Percentiles rank a stretch among this genome's conserved stretches.
Evolutionary conservation across 2,113 vertebrate species (phyloP).

Genomic region (Megatriorchis doriae): DNA sequence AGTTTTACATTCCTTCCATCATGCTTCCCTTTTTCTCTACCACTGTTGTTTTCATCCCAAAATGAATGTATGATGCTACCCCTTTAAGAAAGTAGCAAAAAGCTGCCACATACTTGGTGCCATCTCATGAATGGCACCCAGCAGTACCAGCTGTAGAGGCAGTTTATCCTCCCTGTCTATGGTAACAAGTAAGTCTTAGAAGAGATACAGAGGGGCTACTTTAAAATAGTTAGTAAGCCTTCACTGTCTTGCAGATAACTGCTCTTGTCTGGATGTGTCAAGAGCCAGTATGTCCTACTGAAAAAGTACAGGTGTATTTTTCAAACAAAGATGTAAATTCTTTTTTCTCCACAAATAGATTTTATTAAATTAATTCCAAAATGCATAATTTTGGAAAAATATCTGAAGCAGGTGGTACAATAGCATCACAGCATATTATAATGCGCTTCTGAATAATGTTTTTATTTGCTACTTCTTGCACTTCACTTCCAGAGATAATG

Average conservation of each 20-base stretch:
- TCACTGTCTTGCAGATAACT: background rate
- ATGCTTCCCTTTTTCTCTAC: background rate
- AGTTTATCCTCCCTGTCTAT: background rate
- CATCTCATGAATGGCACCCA: background rate
- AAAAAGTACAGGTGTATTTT: background rate
- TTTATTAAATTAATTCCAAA: background rate
- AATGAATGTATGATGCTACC: background rate
- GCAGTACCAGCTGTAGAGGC: background rate
- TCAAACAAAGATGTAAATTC: background rate
- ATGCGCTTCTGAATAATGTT: background rate
- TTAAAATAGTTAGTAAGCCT: background rate
- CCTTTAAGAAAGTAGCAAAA: background rate
- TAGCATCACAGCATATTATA: background rate
- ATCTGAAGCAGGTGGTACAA: background rate
- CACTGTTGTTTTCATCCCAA: background rate
- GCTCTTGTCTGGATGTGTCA: background rate
- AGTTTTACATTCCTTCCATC: background rate
- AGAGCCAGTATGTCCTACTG: background rate
- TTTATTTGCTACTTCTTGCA: background rate
- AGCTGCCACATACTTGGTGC: background rate
- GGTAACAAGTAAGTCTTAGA: background rate
- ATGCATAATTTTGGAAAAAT: background rate
- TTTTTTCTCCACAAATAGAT: rapidly evolving
- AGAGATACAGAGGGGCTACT: background rate
- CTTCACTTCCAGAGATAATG: background rate